Evolutionary conservation across 2,113 vertebrate species (phyloP), one percentile per base, ranked within the genome.

Genomic region (Epinephelus lanceolatus): DNA sequence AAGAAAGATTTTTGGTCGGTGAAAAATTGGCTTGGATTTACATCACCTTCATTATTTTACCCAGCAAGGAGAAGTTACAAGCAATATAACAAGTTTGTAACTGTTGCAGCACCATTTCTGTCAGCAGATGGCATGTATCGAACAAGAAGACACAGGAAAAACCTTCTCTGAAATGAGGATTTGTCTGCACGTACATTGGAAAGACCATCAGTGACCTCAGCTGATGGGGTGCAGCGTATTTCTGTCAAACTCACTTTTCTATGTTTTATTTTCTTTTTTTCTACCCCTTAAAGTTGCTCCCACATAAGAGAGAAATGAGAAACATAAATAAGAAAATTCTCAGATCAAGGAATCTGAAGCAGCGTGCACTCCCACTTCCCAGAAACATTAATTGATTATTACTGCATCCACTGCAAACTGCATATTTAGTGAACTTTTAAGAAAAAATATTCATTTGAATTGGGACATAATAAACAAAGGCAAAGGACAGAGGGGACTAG

Each of bases 1-100:
- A 77, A 67, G 76, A 83, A 57, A 67, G 30, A 79, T 80, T 83
- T 78, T 49, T 76, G 74, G 78, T 84, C 49, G 37, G 86, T 85
- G 63, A 79, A 42, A 83, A 88, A 92, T 81, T 75, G 77, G 45
- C 73, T 91, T 79, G 86, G 73, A 91, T 93, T 92, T 86, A 78
- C 83, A 90, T 88, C 85, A 80, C 71, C 83, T 91, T 92, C 84
- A 91, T 93, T 93, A 91, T 94, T 92, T 89, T 63, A 80, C 49
- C 59, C 21, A 9, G 62, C 21, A 63, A 80, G 67, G 25, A 71
- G 79, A 84, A 80, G 65, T 85, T 82, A 71, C 65, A 85, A 76
- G 69, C 37, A 55, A 78, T 76, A 63, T 71, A 75, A 85, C 67
- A 74, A 81, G 81, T 88, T 45, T 89, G 61, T 83, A 84, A 79